Evolutionary conservation across 2,888 invertebrate species (phyloP), one percentile per base, ranked within the genome.

Genomic region (Hemaris fuciformis): DNA sequence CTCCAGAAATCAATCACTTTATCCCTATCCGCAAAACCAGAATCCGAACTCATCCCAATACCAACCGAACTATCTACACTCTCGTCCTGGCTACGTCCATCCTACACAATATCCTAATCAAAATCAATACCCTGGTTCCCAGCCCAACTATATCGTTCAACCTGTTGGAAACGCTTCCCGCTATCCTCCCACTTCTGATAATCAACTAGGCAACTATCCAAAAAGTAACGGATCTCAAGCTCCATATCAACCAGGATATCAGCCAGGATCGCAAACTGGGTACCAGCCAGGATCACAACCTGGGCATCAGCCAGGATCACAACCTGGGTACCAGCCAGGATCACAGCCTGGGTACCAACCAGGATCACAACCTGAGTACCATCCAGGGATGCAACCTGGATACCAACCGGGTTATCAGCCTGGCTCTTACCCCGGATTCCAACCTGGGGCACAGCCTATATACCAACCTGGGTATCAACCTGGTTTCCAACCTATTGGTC

Each of bases 321-420:
- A 38, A 38, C 13, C 38, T 13, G 38, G n/a, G 15, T 31, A 59
- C 13, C 45, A 65, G 53, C 64, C 61, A 34, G 64, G 63, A n/a
- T 62, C 66, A 31, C 58, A 65, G 7, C 64, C 57, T 8, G 15
- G 27, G 15, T 43, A 15, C 13, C 60, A 69, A 5, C 65, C 68
- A 8, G 61, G 65, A 4, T 58, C 61, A 46, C 62, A 65, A 1
- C 62, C 62, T 13, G 23, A n/a, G 6, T n/a, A 15, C n/a, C 61
- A 69, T 6, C 65, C 68, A 7, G 61, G 65, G 3, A 58, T 61
- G 46, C 62, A 65, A 1, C 62, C 62, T 13, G 23, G 23, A 6
- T 25, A 38, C n/a, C n/a, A n/a, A 38, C 38, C 38, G 3, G 38
- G n/a, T 1, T 38, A 61, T 48, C 62, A 64, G 2, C 61, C 62